These are phyloP conservation scores for Festucalex cinctus DNA, from an alignment of 2,113 vertebrate genomes.

Conservation along the genomic window DNA sequence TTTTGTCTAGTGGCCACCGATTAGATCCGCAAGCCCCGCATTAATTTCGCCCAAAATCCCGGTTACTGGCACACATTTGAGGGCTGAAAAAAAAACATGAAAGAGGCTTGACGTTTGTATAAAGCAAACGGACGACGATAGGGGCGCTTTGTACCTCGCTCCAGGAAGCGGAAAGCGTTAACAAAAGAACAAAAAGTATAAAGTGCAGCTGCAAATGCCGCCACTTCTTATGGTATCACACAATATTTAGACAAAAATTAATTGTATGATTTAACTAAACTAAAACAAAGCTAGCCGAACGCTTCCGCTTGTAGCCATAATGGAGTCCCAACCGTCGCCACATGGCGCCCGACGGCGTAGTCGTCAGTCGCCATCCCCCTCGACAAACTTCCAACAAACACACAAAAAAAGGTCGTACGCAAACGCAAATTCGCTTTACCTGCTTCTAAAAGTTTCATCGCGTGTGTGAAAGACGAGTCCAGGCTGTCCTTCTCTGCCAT, in stretches of 20 bases:
- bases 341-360: neutral
- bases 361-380: neutral
- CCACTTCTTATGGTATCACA: neutral
- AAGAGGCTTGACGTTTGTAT: neutral
- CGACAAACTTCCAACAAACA: slow-evolving; percentile 10
- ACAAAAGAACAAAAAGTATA: neutral
- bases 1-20: neutral
- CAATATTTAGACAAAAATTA: neutral
- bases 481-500: slow-evolving; percentile 90
- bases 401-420: neutral
- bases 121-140: neutral
- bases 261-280: neutral
- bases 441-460: slow-evolving; percentile 89
- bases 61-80: neutral
- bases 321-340: neutral
- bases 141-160: neutral
- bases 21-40: too few species aligned
- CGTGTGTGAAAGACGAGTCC: slow-evolving; percentile 89
- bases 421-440: slow-evolving; percentile 68
- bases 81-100: neutral
- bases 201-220: neutral
- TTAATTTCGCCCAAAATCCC: neutral
- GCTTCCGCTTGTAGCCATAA: neutral
- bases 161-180: neutral
- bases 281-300: neutral